Conservation (phyloP, 2,888 invertebrate genomes). For the Nomada ferruginata region DNA sequence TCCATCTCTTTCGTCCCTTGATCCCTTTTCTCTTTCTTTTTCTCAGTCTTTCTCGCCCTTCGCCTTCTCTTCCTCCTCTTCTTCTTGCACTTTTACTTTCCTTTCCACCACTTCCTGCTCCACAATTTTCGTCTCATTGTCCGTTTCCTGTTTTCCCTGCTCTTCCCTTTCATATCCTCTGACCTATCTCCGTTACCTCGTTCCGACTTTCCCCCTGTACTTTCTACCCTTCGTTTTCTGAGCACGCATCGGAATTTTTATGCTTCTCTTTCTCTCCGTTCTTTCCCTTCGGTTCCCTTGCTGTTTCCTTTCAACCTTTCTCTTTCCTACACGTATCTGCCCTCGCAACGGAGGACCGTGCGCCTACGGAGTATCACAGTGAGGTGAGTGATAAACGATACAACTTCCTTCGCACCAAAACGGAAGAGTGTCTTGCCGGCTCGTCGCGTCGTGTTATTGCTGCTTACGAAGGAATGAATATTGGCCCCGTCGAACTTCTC, state of each 20-base stretch:
- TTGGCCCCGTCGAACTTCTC: constrained; percentile 57
- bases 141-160: constrained; percentile 18
- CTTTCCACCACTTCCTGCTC: constrained; percentile 46
- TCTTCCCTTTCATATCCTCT: constrained; percentile 42
- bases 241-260: constrained; percentile 6
- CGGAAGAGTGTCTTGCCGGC: constrained; percentile 56
- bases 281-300: constrained; percentile 39
- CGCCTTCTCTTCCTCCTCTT: constrained; percentile 18
- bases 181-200: constrained; percentile 31
- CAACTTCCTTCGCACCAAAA: constrained; percentile 75
- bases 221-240: not conserved
- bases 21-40: constrained; percentile 29
- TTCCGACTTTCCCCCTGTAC: constrained; percentile 26
- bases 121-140: constrained; percentile 1
- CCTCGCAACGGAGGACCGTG: constrained; percentile 73
- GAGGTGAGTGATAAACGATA: constrained; percentile 82
- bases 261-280: constrained; percentile 18
- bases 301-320: constrained; percentile 14
- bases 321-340: constrained; percentile 45
- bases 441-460: constrained; percentile 59
- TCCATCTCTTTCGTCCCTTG: constrained; percentile 18
- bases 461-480: constrained; percentile 61
- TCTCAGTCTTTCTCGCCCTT: constrained; percentile 24
- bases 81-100: constrained; percentile 39
- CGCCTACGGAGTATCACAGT: constrained; percentile 73